Evolutionary conservation across 1,140 invertebrate species (phyloP).

Genomic region (Papilio xuthus): DNA sequence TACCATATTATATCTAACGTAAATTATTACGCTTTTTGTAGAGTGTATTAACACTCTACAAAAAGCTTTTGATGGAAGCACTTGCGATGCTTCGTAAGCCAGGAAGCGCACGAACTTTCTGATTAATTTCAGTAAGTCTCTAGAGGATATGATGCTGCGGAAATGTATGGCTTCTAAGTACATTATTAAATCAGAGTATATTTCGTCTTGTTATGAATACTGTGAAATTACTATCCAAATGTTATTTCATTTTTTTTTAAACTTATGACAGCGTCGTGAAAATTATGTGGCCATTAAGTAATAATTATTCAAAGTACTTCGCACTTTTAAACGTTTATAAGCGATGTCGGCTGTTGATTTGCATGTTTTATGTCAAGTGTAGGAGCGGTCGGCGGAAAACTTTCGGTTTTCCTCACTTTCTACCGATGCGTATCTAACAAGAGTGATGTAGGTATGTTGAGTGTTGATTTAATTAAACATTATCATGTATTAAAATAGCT

Average conservation of each 20-base stretch:
- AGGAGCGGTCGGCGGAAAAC: not conserved
- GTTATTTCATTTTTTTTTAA: no score
- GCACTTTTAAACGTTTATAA: not conserved
- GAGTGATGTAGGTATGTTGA: not conserved
- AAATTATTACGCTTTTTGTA: no score
- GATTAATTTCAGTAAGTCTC: conserved; percentile 6
- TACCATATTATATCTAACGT: no score
- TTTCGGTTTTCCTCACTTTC: conserved; percentile 27
- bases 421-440: conserved; percentile 12
- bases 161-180: not conserved
- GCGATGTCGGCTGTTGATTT: not conserved
- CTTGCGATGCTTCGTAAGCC: conserved; percentile 19
- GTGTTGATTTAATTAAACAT: conserved; percentile 16
- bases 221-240: no score
- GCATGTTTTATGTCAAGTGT: conserved; percentile 11
- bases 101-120: not conserved
- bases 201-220: not conserved
- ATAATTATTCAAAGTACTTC: not conserved
- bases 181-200: not conserved
- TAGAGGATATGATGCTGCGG: conserved; percentile 14
- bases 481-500: not conserved
- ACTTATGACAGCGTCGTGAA: no score
- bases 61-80: conserved; percentile 19
- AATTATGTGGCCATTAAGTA: not conserved
- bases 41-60: not conserved